These are phyloP conservation scores for Agonopterix heracliana DNA, from an alignment of 2,888 invertebrate genomes.

Conservation along the genomic window DNA sequence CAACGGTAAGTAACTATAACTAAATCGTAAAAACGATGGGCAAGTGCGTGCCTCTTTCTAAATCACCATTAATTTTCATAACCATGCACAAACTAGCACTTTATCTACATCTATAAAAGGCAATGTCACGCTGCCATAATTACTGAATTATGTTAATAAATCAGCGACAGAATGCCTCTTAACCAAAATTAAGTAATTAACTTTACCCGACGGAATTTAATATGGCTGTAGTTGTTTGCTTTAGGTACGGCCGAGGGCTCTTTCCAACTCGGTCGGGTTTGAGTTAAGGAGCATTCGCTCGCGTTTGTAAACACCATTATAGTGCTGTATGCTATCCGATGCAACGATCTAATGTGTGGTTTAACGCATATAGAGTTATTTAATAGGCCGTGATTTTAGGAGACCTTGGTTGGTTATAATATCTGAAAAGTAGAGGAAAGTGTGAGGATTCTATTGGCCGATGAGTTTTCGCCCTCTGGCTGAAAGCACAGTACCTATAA, in stretches of 20 bases:
- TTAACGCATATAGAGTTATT: neutral
- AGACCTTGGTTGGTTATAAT: too few relatives aligned
- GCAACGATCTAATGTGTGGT: constrained; percentile 2
- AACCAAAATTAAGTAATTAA: constrained; percentile 67
- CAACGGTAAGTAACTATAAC: too few relatives aligned
- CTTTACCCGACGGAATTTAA: constrained; percentile 39
- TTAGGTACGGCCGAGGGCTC: constrained; percentile 19
- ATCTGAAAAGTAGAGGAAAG: too few relatives aligned
- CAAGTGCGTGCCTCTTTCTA: neutral
- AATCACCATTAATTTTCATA: neutral
- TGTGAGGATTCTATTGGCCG: too few relatives aligned
- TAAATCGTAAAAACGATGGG: too few relatives aligned
- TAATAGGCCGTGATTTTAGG: neutral
- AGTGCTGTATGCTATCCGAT: constrained; percentile 7
- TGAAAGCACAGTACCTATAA: too few relatives aligned
- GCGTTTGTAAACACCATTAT: constrained; percentile 47
- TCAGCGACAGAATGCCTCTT: constrained; percentile 47
- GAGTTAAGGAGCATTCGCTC: constrained; percentile 34
- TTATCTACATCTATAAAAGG: constrained; percentile 19
- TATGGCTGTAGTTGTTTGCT: constrained; percentile 27
- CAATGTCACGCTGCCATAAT: constrained; percentile 48
- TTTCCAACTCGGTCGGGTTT: constrained; percentile 27
- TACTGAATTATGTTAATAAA: constrained; percentile 59
- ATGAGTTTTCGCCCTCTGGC: too few relatives aligned
- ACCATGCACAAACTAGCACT: constrained; percentile 2